phyloP scores from a whole-genome alignment of 1,140 invertebrate genomes.

The Vollenhovia emeryi region DNA sequence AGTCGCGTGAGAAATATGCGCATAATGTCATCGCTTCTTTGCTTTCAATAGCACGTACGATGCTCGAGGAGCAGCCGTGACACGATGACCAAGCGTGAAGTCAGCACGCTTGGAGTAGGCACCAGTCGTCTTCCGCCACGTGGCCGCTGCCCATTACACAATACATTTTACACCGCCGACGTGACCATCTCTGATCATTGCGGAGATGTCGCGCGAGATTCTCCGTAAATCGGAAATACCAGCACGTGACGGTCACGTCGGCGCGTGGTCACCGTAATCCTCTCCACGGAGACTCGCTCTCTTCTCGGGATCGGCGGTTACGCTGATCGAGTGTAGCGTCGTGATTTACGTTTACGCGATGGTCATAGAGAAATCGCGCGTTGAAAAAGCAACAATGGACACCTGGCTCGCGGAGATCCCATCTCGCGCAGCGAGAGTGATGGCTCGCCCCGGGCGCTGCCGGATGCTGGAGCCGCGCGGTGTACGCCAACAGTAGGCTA shows the following conservation, averaged over 20 bases:
- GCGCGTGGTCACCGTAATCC: slow-evolving; percentile 34
- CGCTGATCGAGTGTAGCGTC: not conserved
- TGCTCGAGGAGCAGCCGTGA: slow-evolving; percentile 38
- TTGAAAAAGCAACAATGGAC: slow-evolving; percentile 38
- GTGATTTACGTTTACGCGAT: not conserved
- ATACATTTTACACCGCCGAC: slow-evolving; percentile 46
- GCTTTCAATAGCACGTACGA: slow-evolving; percentile 20
- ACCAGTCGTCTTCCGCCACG: slow-evolving; percentile 59
- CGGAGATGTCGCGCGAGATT: slow-evolving; percentile 9
- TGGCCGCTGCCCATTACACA: slow-evolving; percentile 60
- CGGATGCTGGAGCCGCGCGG: slow-evolving; percentile 76
- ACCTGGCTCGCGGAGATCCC: slow-evolving; percentile 12
- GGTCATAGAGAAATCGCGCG: not conserved
- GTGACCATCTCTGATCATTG: slow-evolving; percentile 49
- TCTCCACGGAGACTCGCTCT: slow-evolving; percentile 2
- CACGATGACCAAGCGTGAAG: slow-evolving; percentile 26
- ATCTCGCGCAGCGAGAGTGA: slow-evolving; percentile 77
- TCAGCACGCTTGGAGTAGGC: not conserved
- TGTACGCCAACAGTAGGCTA: slow-evolving; percentile 74
- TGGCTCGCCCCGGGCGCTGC: slow-evolving; percentile 77
- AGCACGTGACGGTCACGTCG: slow-evolving; percentile 65
- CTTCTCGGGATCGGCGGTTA: slow-evolving; percentile 1
- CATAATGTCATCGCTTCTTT: not conserved
- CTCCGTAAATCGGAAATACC: slow-evolving; percentile 76
- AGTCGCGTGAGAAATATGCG: not conserved